Evolutionary conservation across 2,888 invertebrate species (phyloP).

Genomic region (Scotopteryx bipunctaria): DNA sequence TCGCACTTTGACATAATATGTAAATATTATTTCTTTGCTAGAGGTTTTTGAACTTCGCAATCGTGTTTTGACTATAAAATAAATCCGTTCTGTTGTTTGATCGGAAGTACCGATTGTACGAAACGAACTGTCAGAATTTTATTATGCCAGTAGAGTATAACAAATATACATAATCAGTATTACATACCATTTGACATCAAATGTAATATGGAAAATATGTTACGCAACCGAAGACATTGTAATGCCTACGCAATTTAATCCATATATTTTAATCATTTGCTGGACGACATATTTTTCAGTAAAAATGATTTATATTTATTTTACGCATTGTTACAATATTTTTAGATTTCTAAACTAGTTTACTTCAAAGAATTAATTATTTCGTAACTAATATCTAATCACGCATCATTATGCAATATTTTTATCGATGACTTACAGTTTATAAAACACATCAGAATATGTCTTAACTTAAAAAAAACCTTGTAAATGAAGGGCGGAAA

Average conservation of each 20-base stretch:
- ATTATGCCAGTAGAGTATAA: neutral
- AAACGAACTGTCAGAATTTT: conserved; percentile 3
- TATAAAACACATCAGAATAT: neutral
- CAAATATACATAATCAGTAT: neutral
- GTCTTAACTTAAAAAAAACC: conserved; percentile 6
- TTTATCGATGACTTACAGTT: neutral
- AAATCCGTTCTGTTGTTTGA: conserved; percentile 38
- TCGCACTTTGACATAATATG: conserved; percentile 6
- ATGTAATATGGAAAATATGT: conserved; percentile 5
- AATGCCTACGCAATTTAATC: neutral
- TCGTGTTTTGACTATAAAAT: conserved; percentile 52
- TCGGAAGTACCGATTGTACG: conserved; percentile 32
- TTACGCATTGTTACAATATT: conserved; percentile 2
- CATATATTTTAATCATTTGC: neutral
- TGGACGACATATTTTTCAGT: conserved; percentile 17
- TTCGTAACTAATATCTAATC: neutral
- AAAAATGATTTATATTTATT: conserved; percentile 20
- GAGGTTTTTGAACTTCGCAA: conserved; percentile 48
- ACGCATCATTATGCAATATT: neutral
- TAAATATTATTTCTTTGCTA: conserved; percentile 42
- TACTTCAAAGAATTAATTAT: conserved; percentile 2
- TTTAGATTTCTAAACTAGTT: conserved; percentile 11
- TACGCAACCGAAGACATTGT: neutral
- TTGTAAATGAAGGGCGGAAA: conserved; percentile 42
- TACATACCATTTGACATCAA: neutral